phyloP scores from a whole-genome alignment of 1,140 invertebrate genomes.

The Bombus superbus region DNA sequence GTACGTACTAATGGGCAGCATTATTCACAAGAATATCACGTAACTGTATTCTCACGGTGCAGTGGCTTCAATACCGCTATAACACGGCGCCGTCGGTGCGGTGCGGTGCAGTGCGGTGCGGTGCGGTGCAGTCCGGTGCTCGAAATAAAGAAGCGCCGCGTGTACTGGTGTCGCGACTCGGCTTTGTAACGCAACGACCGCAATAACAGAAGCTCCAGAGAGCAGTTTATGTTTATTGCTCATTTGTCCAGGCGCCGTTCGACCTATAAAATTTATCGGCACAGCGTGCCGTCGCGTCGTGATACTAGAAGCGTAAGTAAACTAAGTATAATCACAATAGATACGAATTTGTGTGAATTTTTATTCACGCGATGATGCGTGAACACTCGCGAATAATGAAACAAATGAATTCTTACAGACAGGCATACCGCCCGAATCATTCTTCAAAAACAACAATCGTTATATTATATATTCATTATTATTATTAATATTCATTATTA shows the following conservation, averaged over 20 bases:
- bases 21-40: constrained; percentile 68
- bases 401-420: neutral
- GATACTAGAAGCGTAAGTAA: no score
- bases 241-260: constrained; percentile 7
- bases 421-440: neutral
- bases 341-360: neutral
- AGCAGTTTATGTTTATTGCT: constrained; percentile 7
- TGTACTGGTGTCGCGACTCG: constrained; percentile 7
- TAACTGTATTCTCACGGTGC: constrained; percentile 72
- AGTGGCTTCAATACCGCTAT: constrained; percentile 71
- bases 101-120: constrained; percentile 32
- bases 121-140: constrained; percentile 29
- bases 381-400: no score
- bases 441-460: neutral
- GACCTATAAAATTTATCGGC: constrained; percentile 14
- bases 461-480: no score
- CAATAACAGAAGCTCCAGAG: constrained; percentile 10
- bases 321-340: no score
- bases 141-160: constrained; percentile 55
- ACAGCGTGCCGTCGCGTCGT: no score
- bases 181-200: constrained; percentile 52
- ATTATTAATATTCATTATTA: no score
- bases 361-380: neutral
- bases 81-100: constrained; percentile 21
- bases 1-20: constrained; percentile 48